phyloP scores from a whole-genome alignment of 2,113 vertebrate genomes.

The Chionomys nivalis region DNA sequence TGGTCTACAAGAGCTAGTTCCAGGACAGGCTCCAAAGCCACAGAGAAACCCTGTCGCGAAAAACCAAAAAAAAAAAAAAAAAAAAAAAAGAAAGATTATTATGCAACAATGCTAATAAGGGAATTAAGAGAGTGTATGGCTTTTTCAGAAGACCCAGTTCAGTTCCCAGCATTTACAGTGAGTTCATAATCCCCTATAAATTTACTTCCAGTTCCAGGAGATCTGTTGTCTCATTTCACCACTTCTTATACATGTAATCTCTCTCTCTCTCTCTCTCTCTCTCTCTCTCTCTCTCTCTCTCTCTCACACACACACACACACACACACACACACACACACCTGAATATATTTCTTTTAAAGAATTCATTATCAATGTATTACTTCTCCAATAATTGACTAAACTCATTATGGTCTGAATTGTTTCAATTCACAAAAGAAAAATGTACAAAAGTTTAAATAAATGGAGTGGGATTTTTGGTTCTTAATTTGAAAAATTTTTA shows the following conservation, averaged over 20 bases:
- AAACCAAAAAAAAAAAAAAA: too few relatives aligned
- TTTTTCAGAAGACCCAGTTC: neutral
- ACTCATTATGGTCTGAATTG: neutral
- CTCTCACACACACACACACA: neutral
- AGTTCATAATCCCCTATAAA: neutral
- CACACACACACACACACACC: neutral
- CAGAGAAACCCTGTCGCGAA: too few relatives aligned
- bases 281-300: too few relatives aligned
- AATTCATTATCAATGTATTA: neutral
- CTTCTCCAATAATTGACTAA: neutral
- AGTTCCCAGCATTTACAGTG: neutral
- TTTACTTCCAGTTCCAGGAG: neutral
- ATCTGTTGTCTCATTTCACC: neutral
- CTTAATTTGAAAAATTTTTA: neutral
- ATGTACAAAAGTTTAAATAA: neutral
- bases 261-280: too few relatives aligned
- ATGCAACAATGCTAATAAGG: neutral
- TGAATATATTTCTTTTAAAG: neutral
- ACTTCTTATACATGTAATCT: neutral
- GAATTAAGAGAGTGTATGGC: neutral
- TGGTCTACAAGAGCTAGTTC: too few relatives aligned
- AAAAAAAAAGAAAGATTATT: neutral
- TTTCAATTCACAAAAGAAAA: neutral
- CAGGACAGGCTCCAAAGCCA: too few relatives aligned
- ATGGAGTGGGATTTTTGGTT: neutral